Conservation (phyloP, 1,140 invertebrate species). For the Calycopis cecrops region DNA sequence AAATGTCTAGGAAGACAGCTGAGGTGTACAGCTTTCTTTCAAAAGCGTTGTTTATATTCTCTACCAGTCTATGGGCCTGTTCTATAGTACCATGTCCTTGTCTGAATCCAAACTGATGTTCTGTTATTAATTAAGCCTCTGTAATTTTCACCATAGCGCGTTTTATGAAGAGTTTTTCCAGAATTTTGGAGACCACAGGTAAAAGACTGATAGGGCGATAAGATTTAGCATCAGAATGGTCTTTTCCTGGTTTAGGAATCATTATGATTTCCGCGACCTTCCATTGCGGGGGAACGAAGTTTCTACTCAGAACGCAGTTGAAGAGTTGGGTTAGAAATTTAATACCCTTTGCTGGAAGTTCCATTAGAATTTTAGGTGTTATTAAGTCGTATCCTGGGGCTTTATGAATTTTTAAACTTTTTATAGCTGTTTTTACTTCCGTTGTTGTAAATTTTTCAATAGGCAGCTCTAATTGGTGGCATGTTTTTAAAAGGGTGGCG, state of each 20-base stretch:
- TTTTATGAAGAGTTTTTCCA: constrained; percentile 9
- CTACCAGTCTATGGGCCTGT: constrained; percentile 14
- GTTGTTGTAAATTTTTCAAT: not conserved
- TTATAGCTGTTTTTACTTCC: not conserved
- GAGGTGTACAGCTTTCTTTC: constrained; percentile 15
- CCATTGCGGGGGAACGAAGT: constrained; percentile 4
- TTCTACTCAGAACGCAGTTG: not conserved
- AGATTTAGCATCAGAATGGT: not conserved
- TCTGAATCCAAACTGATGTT: constrained; percentile 18
- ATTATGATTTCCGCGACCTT: constrained; percentile 1
- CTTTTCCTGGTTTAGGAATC: constrained; percentile 8
- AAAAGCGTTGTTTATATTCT: constrained; percentile 2
- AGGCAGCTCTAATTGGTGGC: too few species aligned
- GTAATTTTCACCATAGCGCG: not conserved
- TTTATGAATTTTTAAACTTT: not conserved
- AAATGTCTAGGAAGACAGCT: constrained; percentile 10
- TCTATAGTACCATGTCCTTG: constrained; percentile 16
- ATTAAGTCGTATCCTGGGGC: not conserved
- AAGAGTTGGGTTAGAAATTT: not conserved
- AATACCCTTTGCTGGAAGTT: not conserved
- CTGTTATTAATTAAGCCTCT: constrained; percentile 1
- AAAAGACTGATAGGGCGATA: constrained; percentile 12
- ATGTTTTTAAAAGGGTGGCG: not conserved
- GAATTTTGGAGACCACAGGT: not conserved
- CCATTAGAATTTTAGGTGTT: not conserved